Evolutionary conservation across 2,113 vertebrate species (phyloP).

Genomic region (Paralichthys olivaceus): DNA sequence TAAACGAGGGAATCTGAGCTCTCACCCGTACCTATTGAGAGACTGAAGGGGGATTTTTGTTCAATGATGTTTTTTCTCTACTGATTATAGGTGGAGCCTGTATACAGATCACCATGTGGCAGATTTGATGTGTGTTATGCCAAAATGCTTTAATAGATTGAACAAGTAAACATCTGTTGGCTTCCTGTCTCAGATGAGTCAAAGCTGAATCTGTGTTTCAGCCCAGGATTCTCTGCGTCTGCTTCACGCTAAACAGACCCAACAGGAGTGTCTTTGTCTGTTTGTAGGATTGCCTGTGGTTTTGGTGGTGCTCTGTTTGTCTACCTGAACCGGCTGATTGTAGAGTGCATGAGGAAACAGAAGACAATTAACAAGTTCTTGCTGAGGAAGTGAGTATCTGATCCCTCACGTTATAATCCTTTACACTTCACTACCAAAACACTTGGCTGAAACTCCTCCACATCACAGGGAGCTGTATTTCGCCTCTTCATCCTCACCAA

Average conservation of each 20-base stretch:
- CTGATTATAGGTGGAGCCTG: conserved; percentile 32
- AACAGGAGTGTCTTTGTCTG: conserved; percentile 10
- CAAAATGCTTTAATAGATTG: conserved; percentile 4
- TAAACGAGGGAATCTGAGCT: conserved; percentile 15
- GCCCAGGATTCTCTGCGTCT: neutral
- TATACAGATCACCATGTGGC: neutral
- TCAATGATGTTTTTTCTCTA: conserved; percentile 44
- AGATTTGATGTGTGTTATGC: no score
- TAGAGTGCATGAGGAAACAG: conserved; percentile 97
- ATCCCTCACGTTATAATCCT: neutral
- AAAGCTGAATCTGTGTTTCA: neutral
- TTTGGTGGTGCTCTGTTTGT: conserved; percentile 96
- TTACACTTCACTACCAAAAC: neutral
- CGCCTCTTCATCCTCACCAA: conserved; percentile 1
- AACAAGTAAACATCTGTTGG: neutral
- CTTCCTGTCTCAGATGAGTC: no score
- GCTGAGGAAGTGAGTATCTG: conserved; percentile 93
- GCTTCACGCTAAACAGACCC: no score
- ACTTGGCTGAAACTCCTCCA: no score
- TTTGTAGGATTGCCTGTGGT: conserved; percentile 91
- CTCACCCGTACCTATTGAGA: conserved; percentile 5
- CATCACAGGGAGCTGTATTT: conserved; percentile 18
- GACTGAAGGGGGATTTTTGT: conserved; percentile 1
- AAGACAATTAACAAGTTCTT: conserved; percentile 97
- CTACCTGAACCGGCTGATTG: conserved; percentile 96